Base-by-base conservation (phyloP, 2,888 invertebrate species). In the Ceriagrion tenellum region DNA sequence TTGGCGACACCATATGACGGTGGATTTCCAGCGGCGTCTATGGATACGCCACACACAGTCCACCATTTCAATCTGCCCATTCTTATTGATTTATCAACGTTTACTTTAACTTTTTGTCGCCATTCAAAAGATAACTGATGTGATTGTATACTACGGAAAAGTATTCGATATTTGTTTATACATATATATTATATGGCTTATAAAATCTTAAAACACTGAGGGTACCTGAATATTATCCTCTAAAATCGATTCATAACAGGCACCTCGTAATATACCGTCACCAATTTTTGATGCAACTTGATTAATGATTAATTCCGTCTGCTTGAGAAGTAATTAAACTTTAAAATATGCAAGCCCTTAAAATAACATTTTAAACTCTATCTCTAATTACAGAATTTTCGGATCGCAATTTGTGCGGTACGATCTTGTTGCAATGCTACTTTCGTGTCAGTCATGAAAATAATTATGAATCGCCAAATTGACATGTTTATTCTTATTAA, bases 251-350 rank as follows among this genome's bases (percentile, higher is more conserved):
- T 26, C 69, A 69, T 69, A 26, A 69, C 69, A n/a, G 10, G 26
- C 47, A 2, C 4, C 8, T 47, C 4, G 47, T n/a, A 69, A 69
- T 26, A n/a, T 26, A 69, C 69, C 69, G 12, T n/a, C 0, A n/a
- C 69, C 69, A 69, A 69, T 69, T 69, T 69, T 69, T 69, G n/a
- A 69, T 69, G 69, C 23, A 23, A 26, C 12, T 69, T 69, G 26
- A 69, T 69, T 69, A 26, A 69, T 69, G 69, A 69, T 69, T 26
- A 69, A 69, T 69, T 69, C 69, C n/a, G 69, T 12, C 4, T n/a
- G 69, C 69, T 69, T 69, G 69, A 69, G 69, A n/a, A 69, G 69
- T 26, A 69, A 69, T 69, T 69, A 69, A 69, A 69, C 69, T 69
- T 69, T 69, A 69, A 69, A 47, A 69, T 69, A 26, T n/a, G 12